A percentile compares a stretch with the other conserved stretches of the same genome.
Conservation (phyloP, 2,888 invertebrate species). For the Eupithecia centaureata region DNA sequence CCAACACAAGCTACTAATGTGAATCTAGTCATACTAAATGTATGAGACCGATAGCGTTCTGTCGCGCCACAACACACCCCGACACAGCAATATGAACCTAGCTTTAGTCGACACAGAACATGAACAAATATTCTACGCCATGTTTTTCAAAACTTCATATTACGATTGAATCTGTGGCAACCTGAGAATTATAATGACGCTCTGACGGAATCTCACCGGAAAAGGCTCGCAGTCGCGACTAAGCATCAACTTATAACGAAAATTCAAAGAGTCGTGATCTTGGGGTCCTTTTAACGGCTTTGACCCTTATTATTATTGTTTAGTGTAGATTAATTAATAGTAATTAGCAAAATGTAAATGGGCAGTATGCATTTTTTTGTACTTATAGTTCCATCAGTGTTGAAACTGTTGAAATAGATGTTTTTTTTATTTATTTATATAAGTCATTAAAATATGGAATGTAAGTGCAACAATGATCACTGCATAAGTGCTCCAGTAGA, state of each 20-base stretch:
- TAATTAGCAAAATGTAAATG: too few species aligned
- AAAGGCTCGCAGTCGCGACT: not conserved
- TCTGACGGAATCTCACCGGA: not conserved
- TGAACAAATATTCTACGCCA: not conserved
- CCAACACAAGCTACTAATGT: too few species aligned
- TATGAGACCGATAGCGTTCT: too few species aligned
- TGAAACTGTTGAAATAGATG: too few species aligned
- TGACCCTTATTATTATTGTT: too few species aligned
- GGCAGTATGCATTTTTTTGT: too few species aligned
- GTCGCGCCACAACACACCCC: too few species aligned
- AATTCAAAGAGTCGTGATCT: conserved; percentile 3
- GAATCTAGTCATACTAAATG: too few species aligned
- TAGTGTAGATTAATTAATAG: too few species aligned
- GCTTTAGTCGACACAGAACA: conserved; percentile 7
- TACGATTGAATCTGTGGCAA: not conserved
- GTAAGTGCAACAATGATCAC: conserved; percentile 30
- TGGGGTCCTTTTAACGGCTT: conserved; percentile 10
- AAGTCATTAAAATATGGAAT: conserved; percentile 21
- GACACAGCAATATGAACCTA: too few species aligned
- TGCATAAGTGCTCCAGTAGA: conserved; percentile 53
- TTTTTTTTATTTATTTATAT: too few species aligned
- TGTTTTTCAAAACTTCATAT: not conserved
- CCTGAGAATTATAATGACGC: not conserved
- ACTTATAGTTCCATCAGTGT: too few species aligned
- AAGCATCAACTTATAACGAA: not conserved